Evolutionary conservation across 2,888 invertebrate genomes (phyloP).

Genomic region (Ischnus inquisitorius): DNA sequence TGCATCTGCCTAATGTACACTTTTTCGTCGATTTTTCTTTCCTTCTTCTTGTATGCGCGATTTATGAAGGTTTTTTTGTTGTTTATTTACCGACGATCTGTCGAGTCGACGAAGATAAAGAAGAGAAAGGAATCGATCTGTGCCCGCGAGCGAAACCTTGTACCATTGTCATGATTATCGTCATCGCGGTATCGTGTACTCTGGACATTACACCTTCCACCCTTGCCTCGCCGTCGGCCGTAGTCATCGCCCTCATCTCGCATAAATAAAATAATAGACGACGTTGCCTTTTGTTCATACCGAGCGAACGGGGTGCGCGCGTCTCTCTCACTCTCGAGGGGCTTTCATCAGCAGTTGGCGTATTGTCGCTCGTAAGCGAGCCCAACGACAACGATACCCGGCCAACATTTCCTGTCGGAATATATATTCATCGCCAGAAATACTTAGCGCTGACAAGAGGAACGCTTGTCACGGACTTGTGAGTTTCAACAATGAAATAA

Average conservation of each 20-base stretch:
- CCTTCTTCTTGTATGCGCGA: background rate
- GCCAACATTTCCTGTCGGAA: background rate
- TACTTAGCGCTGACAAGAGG: conserved; percentile 20
- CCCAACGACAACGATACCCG: conserved; percentile 18
- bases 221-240: background rate
- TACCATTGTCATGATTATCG: conserved; percentile 77
- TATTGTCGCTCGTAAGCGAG: conserved; percentile 51
- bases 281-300: conserved; percentile 74
- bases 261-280: conserved; percentile 81
- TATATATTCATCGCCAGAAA: conserved; percentile 33
- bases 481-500: conserved; percentile 12
- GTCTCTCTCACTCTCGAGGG: conserved; percentile 39
- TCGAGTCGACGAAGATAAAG: background rate
- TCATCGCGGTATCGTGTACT: conserved; percentile 77
- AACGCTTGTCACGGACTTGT: conserved; percentile 33
- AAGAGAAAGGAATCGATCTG: too few species aligned
- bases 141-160: conserved; percentile 65
- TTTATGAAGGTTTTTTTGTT: background rate
- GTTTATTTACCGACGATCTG: background rate
- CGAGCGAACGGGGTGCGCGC: conserved; percentile 58
- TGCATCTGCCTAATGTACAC: background rate
- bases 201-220: conserved; percentile 34
- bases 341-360: conserved; percentile 14
- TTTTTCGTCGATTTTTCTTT: background rate
- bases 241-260: conserved; percentile 4